Base-by-base conservation (phyloP, 2,797 vertebrate species). In the Labeo calbasu region DNA sequence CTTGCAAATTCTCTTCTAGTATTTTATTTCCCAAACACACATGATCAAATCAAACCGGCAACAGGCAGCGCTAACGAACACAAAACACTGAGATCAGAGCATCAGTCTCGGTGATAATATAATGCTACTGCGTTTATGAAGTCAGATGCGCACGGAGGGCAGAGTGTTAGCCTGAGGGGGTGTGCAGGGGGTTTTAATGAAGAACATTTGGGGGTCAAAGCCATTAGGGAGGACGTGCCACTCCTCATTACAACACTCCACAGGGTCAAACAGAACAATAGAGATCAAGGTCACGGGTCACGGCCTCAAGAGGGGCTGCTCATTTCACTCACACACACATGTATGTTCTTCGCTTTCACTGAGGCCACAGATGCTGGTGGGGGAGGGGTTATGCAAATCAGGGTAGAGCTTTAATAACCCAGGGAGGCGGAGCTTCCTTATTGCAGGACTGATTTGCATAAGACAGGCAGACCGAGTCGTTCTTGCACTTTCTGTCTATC, bases 371-470 rank as follows among this genome's bases (percentile, higher is more conserved):
- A 90, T 89, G 88, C 82, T 77, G 32, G 28, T 75, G 72, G 86
- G 85, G 85, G 85, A 59, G 84, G 88, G 85, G 84, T 83, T 88
- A 86, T 88, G 88, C 84, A 89, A 89, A 90, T 88, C 79, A 88
- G 81, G 85, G 71, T 65, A 86, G 80, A 79, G 85, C 77, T 79
- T 85, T 88, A 89, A 89, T 91, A 89, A 88, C 84, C 87, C 79
- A 75, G 81, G 83, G 85, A 86, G 71, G 57, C 21, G 77, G 86
- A 15, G 88, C 81, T 87, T 86, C 87, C 86, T 87, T 89, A 85
- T 82, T 84, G 79, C 78, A 86, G 55, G 82, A 55, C 79, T 86
- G 83, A 86, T 85, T 87, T 84, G 81, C 70, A 85, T 85, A 46
- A 36, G 12, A 23, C 17, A 55, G 14, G 13, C 57, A 82, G 48